Percentiles rank a stretch among this genome's conserved stretches.
phyloP scores from a whole-genome alignment of 2,888 invertebrate species.

The Acleris sparsana region DNA sequence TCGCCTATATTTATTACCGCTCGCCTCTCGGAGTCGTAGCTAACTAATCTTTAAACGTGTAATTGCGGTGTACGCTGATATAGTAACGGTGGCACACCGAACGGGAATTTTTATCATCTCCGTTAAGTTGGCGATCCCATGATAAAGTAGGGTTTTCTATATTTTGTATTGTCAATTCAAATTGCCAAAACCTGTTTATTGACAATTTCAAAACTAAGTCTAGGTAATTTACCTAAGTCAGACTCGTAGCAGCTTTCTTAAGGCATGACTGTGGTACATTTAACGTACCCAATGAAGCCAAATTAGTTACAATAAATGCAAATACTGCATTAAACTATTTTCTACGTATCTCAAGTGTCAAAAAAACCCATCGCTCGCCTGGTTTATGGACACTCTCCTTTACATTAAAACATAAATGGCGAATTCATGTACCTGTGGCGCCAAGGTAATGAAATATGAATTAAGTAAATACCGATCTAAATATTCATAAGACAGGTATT shows the following conservation, averaged over 20 bases:
- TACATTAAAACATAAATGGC: slow-evolving; percentile 31
- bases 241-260: too few relatives aligned
- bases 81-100: slow-evolving; percentile 54
- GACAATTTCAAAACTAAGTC: too few relatives aligned
- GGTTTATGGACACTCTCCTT: slow-evolving; percentile 10
- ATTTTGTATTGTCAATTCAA: too few relatives aligned
- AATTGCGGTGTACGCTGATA: slow-evolving; percentile 68
- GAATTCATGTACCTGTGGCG: slow-evolving; percentile 26
- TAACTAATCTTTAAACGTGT: slow-evolving; percentile 71
- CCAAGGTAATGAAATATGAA: slow-evolving; percentile 35
- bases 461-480: slow-evolving; percentile 38
- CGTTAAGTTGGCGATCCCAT: slow-evolving; percentile 69
- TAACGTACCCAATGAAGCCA: too few relatives aligned
- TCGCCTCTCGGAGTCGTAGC: slow-evolving; percentile 50
- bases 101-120: slow-evolving; percentile 68
- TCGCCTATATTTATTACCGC: slow-evolving; percentile 44
- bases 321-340: too few relatives aligned
- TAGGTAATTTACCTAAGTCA: too few relatives aligned
- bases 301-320: too few relatives aligned
- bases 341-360: too few relatives aligned
- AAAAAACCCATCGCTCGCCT: neutral
- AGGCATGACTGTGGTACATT: too few relatives aligned
- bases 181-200: too few relatives aligned
- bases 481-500: slow-evolving; percentile 38
- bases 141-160: slow-evolving; percentile 53